Base-by-base conservation (phyloP, 2,113 vertebrate genomes). In the Melanostigma gelatinosum region DNA sequence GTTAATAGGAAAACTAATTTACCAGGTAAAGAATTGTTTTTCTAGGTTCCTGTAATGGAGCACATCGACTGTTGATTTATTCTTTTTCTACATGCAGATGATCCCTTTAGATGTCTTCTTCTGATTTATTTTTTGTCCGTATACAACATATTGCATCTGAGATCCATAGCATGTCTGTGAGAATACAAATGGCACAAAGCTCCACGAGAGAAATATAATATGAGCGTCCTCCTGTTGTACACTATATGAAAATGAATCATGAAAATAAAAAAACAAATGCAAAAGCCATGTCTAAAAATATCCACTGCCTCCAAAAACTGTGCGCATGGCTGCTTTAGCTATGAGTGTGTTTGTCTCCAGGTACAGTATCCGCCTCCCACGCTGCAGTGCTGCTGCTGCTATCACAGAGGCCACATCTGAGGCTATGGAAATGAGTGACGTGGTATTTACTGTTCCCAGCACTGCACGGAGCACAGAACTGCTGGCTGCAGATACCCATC, bases 381-480 rank as follows among this genome's bases (percentile, higher is more conserved):
- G 66, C 81, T 27, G 20, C 63, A 38, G 84, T 74, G 60, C 81
- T 60, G 75, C 65, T 4, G 27, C 75, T 61, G 75, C 40, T 90
- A 92, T 92, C 87, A 61, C 32, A 13, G 24, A 58, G 44, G 72
- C 82, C 87, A 73, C 72, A 91, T 92, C 92, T 72, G 67, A 79
- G 69, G 22, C 67, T 85, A 89, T 89, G 89, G 79, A 91, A 92
- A 92, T 91, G 36, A 88, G 85, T 84, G 66, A 75, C 68, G 22
- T 64, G 1, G n/a, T 72, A 52, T 85, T 76, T 63, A 82, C 74
- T 57, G 83, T 82, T 57, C 42, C 29, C 62, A 27, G 20, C 27
- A 6, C 44, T 24, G 73, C 52, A 2, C 82, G 52, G 42, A 72
- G 42, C 4, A 29, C 34, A 40, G 55, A 44, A 40, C 84, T 70